Evolutionary conservation across 2,888 invertebrate species (phyloP).

Genomic region (Clivina fossor): DNA sequence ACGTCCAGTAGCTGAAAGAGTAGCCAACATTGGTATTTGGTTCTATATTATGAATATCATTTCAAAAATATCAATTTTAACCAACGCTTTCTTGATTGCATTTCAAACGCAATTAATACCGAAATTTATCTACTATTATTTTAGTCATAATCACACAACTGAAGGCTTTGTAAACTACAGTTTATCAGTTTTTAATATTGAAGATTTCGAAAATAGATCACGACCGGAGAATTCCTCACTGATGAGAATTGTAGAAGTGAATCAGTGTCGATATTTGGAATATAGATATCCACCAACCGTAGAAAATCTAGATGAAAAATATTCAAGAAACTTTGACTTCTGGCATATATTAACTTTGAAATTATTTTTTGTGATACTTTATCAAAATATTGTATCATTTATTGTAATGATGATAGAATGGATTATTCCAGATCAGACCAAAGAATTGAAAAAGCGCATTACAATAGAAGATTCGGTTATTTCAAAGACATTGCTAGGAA

Average conservation of each 20-base stretch:
- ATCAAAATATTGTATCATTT: constrained; percentile 76
- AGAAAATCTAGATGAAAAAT: constrained; percentile 49
- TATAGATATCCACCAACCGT: constrained; percentile 62
- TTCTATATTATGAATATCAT: constrained; percentile 72
- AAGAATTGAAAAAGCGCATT: constrained; percentile 68
- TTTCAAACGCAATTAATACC: constrained; percentile 84
- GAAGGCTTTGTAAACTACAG: constrained; percentile 69
- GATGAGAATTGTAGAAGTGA: constrained; percentile 41
- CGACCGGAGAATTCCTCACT: constrained; percentile 45
- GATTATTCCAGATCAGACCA: constrained; percentile 76
- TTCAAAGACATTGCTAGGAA: constrained; percentile 38
- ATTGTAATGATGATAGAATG: constrained; percentile 72
- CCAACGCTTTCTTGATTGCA: constrained; percentile 76
- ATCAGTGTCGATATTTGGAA: constrained; percentile 65
- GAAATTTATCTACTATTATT: constrained; percentile 66
- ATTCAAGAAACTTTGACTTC: constrained; percentile 66
- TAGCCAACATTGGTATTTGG: constrained; percentile 79
- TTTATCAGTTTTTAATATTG: constrained; percentile 66
- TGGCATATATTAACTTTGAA: constrained; percentile 75
- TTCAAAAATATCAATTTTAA: constrained; percentile 72
- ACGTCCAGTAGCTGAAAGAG: constrained; percentile 72
- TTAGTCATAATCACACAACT: constrained; percentile 54
- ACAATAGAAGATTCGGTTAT: constrained; percentile 59
- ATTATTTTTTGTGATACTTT: constrained; percentile 73
- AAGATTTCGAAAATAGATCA: constrained; percentile 57